Conservation (phyloP, 2,797 vertebrate species). For the Pipistrellus kuhlii region DNA sequence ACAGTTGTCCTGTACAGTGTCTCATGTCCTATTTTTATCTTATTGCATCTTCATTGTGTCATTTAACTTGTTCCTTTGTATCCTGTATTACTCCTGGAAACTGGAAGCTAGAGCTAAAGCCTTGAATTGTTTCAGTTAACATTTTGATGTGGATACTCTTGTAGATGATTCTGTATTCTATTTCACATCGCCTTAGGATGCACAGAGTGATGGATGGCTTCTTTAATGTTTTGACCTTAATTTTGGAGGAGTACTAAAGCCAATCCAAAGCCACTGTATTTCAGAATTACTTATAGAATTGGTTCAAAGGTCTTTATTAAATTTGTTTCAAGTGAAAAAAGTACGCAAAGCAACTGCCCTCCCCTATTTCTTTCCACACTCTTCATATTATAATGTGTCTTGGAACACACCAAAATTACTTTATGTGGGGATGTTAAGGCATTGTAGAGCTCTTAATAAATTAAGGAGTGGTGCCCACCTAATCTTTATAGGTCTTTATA, state of each 20-base stretch:
- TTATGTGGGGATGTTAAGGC: background rate
- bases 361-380: background rate
- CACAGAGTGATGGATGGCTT: background rate
- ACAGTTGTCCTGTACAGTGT: background rate
- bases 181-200: background rate
- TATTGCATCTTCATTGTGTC: background rate
- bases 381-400: background rate
- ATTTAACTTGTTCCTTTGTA: conserved; percentile 1
- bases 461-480: background rate
- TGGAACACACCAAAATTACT: background rate
- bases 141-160: background rate
- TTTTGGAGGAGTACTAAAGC: background rate
- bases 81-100: background rate
- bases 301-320: background rate
- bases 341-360: background rate
- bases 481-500: background rate
- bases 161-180: background rate
- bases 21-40: background rate
- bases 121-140: background rate
- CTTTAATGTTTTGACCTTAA: background rate
- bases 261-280: background rate
- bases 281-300: background rate
- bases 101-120: background rate
- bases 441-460: background rate
- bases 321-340: conserved; percentile 6